phyloP scores from a whole-genome alignment of 2,888 invertebrate genomes.

The Apantesis nais region DNA sequence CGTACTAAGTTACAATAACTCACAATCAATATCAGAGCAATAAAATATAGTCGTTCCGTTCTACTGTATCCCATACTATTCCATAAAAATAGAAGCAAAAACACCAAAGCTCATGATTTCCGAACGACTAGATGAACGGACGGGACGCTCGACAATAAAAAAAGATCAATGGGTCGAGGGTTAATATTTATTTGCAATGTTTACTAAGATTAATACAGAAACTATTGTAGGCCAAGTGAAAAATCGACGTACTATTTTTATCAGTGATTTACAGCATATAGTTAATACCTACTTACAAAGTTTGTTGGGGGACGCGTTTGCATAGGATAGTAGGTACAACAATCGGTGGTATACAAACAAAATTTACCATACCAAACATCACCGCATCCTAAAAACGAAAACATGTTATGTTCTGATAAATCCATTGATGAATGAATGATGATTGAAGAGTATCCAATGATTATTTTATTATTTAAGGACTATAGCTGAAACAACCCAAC shows the following conservation, averaged over 20 bases:
- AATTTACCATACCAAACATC: conserved; percentile 15
- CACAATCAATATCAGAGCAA: conserved; percentile 2
- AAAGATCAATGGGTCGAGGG: conserved; percentile 37
- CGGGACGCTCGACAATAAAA: conserved; percentile 32
- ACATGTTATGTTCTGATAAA: background rate
- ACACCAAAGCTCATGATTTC: conserved; percentile 25
- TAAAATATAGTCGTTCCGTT: conserved; percentile 5
- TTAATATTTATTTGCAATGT: conserved; percentile 44
- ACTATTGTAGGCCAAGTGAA: conserved; percentile 43
- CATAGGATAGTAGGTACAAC: conserved; percentile 20
- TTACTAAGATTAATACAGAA: conserved; percentile 41
- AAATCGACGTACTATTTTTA: conserved; percentile 34
- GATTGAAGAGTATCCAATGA: background rate
- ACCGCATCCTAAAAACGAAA: background rate
- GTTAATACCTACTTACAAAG: conserved; percentile 33
- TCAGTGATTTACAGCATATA: conserved; percentile 34
- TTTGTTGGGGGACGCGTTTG: conserved; percentile 17
- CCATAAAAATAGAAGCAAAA: conserved; percentile 30
- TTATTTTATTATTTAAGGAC: background rate
- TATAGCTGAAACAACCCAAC: no score
- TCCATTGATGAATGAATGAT: no score
- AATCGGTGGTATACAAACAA: conserved; percentile 15
- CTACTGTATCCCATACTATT: conserved; percentile 9
- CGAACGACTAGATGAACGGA: conserved; percentile 21
- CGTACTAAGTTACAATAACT: background rate